These are phyloP conservation scores for Trinorchestia longiramus DNA, from an alignment of 1,140 invertebrate species.

Conservation along the genomic window DNA sequence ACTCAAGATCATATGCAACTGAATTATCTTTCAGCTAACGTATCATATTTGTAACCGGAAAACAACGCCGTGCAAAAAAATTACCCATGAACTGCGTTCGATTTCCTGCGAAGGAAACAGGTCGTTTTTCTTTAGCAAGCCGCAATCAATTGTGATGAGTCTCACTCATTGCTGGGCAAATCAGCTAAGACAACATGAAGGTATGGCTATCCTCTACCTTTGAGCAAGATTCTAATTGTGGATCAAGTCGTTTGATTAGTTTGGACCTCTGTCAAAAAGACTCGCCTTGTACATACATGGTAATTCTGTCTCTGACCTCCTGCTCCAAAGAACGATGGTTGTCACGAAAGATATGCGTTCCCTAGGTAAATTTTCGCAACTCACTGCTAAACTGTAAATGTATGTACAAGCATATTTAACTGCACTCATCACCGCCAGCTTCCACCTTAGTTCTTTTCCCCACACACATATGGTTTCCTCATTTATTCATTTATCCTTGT, in stretches of 20 bases:
- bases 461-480: neutral
- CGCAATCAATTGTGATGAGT: neutral
- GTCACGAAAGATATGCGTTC: neutral
- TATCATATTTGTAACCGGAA: too few relatives aligned
- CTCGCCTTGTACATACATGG: neutral
- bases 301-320: neutral
- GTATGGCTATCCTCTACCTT: neutral
- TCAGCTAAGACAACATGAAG: neutral
- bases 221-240: neutral
- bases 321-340: neutral
- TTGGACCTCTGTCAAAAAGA: neutral
- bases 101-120: neutral
- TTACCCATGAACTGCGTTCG: neutral
- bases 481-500: neutral
- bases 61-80: too few relatives aligned
- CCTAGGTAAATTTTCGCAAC: neutral
- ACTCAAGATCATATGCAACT: too few relatives aligned
- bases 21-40: too few relatives aligned
- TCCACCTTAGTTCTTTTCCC: neutral
- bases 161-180: neutral
- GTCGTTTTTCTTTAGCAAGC: neutral
- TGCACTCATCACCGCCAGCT: neutral
- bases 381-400: neutral
- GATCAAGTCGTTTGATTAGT: neutral
- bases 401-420: neutral